These are phyloP conservation scores for Aurelia sp. DNA, from an alignment of 30 jellyfish, hydroid and myxozoan genomes.

Conservation along the genomic window DNA sequence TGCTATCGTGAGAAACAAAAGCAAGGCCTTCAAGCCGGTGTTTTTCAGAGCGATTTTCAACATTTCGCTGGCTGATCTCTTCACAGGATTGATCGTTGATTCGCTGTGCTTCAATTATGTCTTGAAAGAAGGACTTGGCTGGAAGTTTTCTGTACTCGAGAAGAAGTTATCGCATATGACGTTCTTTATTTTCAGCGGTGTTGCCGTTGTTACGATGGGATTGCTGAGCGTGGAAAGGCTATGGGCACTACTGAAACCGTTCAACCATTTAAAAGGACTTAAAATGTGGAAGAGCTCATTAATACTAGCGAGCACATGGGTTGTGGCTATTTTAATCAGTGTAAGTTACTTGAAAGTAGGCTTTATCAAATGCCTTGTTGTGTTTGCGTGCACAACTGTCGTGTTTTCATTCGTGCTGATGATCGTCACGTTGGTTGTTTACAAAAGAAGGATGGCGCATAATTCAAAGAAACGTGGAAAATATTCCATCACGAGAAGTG, in stretches of 20 bases:
- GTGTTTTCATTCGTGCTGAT: constrained; percentile 61
- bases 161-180: constrained; percentile 74
- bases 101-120: constrained; percentile 63
- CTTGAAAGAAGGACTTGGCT: constrained; percentile 77
- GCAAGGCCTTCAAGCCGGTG: constrained; percentile 66
- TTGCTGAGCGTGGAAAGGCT: constrained; percentile 81
- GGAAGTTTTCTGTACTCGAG: constrained; percentile 40
- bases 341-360: constrained; percentile 65
- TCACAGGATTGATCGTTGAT: constrained; percentile 82
- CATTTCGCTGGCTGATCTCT: constrained; percentile 82
- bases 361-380: constrained; percentile 66
- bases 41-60: constrained; percentile 73
- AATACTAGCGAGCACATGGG: constrained; percentile 53
- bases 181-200: constrained; percentile 82
- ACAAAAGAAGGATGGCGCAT: constrained; percentile 44
- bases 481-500: constrained; percentile 48
- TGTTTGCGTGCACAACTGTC: constrained; percentile 82
- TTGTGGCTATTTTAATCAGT: constrained; percentile 40
- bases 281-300: constrained; percentile 54
- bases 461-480: constrained; percentile 49
- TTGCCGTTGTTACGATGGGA: constrained; percentile 82
- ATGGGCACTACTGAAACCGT: constrained; percentile 74
- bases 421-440: constrained; percentile 60
- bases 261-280: constrained; percentile 73
- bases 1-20: constrained; percentile 48